A percentile compares a stretch with the other conserved stretches of the same genome.
Evolutionary conservation across 2,113 vertebrate genomes (phyloP).

Genomic region (Ictalurus furcatus): DNA sequence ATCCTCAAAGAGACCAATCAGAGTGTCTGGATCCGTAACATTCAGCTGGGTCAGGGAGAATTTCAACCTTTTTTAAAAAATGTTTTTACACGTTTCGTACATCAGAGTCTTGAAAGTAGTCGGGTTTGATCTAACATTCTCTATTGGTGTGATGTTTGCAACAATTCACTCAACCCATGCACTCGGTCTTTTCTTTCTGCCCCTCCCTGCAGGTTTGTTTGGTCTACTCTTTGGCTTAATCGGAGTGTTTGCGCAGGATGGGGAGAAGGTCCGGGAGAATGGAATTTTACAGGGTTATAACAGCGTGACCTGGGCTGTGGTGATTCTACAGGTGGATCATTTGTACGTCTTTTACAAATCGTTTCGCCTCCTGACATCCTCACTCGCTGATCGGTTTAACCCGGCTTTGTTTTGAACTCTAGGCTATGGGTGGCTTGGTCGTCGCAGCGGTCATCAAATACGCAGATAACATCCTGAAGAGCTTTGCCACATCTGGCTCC

Average conservation of each 20-base stretch:
- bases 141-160: neutral
- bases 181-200: neutral
- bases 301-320: conserved; percentile 83
- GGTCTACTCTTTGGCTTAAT: conserved; percentile 84
- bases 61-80: neutral
- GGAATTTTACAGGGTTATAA: conserved; percentile 96
- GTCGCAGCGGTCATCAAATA: conserved; percentile 18
- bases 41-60: conserved; percentile 85
- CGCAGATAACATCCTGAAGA: conserved; percentile 88
- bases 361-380: neutral
- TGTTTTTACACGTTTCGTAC: too few relatives aligned
- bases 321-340: conserved; percentile 84
- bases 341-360: neutral
- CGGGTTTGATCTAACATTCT: neutral
- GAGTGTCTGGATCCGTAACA: conserved; percentile 96
- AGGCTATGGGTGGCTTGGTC: conserved; percentile 20
- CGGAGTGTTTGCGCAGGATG: conserved; percentile 86
- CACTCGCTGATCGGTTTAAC: neutral
- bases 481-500: conserved; percentile 85
- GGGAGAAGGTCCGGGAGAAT: conserved; percentile 74
- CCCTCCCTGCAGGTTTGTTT: conserved; percentile 80
- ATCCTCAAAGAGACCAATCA: conserved; percentile 67
- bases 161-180: neutral
- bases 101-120: neutral
- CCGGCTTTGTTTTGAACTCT: neutral